Evolutionary conservation across 2,113 vertebrate genomes (phyloP).

Genomic region (Trichomycterus rosablanca): DNA sequence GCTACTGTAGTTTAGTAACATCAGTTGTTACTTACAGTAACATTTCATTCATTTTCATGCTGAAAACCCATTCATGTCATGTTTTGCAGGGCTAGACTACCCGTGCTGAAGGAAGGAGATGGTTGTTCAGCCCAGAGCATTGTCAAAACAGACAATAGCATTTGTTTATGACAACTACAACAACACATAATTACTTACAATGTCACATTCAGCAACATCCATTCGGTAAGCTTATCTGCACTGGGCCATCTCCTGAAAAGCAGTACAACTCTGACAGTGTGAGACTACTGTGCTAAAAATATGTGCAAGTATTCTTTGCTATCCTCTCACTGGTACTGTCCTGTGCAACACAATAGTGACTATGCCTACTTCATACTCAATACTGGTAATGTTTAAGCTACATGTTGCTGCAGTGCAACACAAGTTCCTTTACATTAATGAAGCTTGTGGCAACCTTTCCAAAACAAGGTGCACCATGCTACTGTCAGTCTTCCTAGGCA

Average conservation of each 20-base stretch:
- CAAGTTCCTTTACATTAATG: no score
- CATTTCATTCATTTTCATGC: neutral
- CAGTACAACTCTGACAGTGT: conserved; percentile 2
- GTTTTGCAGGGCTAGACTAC: neutral
- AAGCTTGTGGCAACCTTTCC: neutral
- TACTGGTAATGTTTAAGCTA: conserved; percentile 7
- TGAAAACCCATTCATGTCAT: conserved; percentile 1
- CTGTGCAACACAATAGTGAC: no score
- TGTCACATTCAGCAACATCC: no score
- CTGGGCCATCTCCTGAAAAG: neutral
- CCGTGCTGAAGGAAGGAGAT: neutral
- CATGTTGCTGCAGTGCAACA: neutral
- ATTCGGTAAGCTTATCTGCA: no score
- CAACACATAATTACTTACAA: neutral
- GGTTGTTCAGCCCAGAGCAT: neutral
- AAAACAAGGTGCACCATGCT: neutral
- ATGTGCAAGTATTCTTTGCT: neutral
- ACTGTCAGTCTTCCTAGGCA: no score
- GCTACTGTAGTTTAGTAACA: neutral
- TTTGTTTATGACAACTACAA: neutral
- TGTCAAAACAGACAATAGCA: conserved; percentile 1
- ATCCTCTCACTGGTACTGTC: neutral
- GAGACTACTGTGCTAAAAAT: neutral
- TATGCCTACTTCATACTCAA: neutral
- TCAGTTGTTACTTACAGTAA: neutral